Conservation (phyloP, 2,888 invertebrate genomes). For the Minunthozetes semirufus region DNA sequence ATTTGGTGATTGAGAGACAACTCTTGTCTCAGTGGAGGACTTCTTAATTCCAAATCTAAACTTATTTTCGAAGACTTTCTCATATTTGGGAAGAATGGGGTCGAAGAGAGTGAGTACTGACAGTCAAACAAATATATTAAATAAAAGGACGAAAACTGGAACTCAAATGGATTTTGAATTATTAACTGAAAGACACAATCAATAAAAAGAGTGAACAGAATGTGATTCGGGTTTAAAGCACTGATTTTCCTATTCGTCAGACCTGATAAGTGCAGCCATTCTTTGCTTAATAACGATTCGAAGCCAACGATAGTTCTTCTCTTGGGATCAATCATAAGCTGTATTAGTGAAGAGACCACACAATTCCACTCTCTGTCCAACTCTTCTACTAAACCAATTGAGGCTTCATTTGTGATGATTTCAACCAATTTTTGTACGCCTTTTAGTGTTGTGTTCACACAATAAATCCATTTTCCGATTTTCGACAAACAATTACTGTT, state of each 20-base stretch:
- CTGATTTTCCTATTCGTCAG: background rate
- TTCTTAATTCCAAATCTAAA: background rate
- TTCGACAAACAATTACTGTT: slow-evolving; percentile 8
- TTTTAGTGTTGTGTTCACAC: slow-evolving; percentile 14
- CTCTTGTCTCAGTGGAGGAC: background rate
- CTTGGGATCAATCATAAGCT: slow-evolving; percentile 75
- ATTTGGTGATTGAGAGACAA: slow-evolving; percentile 16
- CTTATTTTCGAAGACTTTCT: background rate
- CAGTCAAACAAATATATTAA: slow-evolving; percentile 53
- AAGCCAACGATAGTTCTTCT: slow-evolving; percentile 76
- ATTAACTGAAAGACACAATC: slow-evolving; percentile 88
- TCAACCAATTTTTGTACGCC: slow-evolving; percentile 14
- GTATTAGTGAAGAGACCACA: slow-evolving; percentile 76
- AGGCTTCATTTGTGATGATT: slow-evolving; percentile 32
- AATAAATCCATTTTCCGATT: slow-evolving; percentile 35
- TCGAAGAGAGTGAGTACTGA: background rate
- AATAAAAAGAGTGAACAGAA: slow-evolving; percentile 70
- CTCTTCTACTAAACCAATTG: slow-evolving; percentile 34
- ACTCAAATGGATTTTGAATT: slow-evolving; percentile 75
- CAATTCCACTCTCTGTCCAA: slow-evolving; percentile 55
- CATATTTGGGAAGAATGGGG: background rate
- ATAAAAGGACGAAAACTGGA: slow-evolving; percentile 86
- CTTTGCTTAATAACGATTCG: slow-evolving; percentile 83
- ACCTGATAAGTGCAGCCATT: slow-evolving; percentile 63
- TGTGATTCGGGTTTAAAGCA: slow-evolving; percentile 20